These are phyloP conservation scores for Pitangus sulphuratus DNA, from an alignment of 2,797 vertebrate genomes.

Conservation along the genomic window DNA sequence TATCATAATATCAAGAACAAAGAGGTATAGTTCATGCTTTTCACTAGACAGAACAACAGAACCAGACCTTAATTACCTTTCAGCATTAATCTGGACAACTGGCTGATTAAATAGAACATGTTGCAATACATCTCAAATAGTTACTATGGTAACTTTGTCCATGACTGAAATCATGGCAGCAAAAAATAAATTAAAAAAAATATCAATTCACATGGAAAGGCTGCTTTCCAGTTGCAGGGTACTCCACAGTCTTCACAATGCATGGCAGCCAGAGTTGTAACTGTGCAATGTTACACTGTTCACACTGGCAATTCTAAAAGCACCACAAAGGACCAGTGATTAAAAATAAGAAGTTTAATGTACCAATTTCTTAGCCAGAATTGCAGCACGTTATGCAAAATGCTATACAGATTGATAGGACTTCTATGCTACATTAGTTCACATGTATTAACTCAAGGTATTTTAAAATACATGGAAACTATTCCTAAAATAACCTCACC, in stretches of 20 bases:
- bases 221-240: not conserved
- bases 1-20: not conserved
- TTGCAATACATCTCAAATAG: not conserved
- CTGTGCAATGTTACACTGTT: not conserved
- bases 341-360: not conserved
- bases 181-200: not conserved
- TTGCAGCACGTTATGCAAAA: not conserved
- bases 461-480: not conserved
- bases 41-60: not conserved
- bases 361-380: not conserved
- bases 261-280: not conserved
- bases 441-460: not conserved
- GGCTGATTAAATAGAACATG: conserved; percentile 1
- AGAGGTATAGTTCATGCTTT: not conserved
- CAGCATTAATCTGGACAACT: not conserved
- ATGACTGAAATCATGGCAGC: not conserved
- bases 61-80: not conserved
- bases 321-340: not conserved
- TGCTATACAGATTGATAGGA: not conserved
- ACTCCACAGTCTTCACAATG: not conserved
- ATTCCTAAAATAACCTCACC: not conserved
- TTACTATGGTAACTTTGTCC: conserved; percentile 28
- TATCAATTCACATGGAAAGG: not conserved
- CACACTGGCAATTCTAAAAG: not conserved
- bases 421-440: not conserved